Evolutionary conservation across 64 coral and sea anemone genomes (phyloP).

Genomic region (Actinia tenebrosa): DNA sequence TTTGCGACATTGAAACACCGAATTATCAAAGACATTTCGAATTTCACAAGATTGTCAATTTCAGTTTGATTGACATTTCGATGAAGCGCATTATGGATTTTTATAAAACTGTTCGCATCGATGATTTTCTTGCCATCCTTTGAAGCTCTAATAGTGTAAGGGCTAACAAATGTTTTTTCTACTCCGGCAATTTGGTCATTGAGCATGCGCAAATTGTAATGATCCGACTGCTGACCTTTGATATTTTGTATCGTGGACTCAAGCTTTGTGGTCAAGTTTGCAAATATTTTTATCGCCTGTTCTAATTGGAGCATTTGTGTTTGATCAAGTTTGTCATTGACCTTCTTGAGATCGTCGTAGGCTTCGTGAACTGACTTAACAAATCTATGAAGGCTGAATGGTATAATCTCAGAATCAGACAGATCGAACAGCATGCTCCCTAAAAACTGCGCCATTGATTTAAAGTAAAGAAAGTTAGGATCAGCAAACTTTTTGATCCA

Average conservation of each 20-base stretch:
- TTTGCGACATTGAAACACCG: background rate
- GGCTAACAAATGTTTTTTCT: conserved; percentile 37
- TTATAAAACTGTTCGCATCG: background rate
- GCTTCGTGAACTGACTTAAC: conserved; percentile 2
- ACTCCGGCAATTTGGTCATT: conserved; percentile 43
- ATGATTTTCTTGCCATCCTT: background rate
- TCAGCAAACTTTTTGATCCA: conserved; percentile 58
- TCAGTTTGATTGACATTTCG: background rate
- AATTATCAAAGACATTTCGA: conserved; percentile 6
- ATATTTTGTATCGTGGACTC: background rate
- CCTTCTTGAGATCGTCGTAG: background rate
- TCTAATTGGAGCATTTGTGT: background rate
- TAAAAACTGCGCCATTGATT: conserved; percentile 47
- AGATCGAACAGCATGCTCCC: conserved; percentile 44
- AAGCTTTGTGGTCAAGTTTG: conserved; percentile 13
- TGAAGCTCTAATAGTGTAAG: background rate
- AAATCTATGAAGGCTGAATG: conserved; percentile 31
- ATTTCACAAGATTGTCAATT: background rate
- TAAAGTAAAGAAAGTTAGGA: conserved; percentile 37
- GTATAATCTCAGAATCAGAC: conserved; percentile 30
- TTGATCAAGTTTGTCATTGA: background rate
- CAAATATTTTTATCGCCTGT: conserved; percentile 3
- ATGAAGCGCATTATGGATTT: background rate
- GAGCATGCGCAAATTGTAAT: conserved; percentile 21
- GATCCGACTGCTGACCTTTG: background rate